phyloP scores from a whole-genome alignment of 2,113 vertebrate genomes.

The Elgaria multicarinata region DNA sequence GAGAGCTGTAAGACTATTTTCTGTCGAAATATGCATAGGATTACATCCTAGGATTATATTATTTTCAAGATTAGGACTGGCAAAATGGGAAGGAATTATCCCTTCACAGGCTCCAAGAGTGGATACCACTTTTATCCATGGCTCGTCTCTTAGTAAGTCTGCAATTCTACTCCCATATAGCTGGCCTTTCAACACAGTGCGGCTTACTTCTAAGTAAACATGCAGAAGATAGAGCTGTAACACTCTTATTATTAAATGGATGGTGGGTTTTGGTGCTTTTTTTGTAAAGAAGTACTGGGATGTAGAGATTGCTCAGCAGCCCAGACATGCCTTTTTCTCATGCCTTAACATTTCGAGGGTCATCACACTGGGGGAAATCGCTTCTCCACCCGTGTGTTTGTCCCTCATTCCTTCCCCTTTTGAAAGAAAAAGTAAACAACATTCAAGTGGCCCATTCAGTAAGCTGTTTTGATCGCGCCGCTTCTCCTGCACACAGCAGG shows the following conservation, averaged over 20 bases:
- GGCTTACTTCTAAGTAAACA: not conserved
- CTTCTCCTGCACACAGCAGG: no score
- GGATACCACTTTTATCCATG: not conserved
- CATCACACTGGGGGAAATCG: no score
- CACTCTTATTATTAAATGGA: not conserved
- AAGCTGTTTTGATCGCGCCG: no score
- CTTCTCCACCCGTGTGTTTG: no score
- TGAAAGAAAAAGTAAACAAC: no score
- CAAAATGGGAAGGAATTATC: not conserved
- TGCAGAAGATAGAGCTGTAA: not conserved
- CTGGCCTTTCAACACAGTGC: not conserved
- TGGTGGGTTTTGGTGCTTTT: no score
- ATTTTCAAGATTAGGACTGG: not conserved
- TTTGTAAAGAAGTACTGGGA: no score
- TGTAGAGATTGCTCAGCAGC: not conserved
- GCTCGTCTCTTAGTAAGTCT: not conserved
- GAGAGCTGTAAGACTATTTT: no score
- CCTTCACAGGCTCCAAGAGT: not conserved
- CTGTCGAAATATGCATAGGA: no score
- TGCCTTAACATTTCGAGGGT: not conserved
- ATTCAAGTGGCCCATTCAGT: no score
- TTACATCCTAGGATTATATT: not conserved
- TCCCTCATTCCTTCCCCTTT: no score
- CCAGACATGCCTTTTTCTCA: not conserved
- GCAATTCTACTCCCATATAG: not conserved